phyloP scores from a whole-genome alignment of 2,888 invertebrate genomes.

The Dryomyza anilis region DNA sequence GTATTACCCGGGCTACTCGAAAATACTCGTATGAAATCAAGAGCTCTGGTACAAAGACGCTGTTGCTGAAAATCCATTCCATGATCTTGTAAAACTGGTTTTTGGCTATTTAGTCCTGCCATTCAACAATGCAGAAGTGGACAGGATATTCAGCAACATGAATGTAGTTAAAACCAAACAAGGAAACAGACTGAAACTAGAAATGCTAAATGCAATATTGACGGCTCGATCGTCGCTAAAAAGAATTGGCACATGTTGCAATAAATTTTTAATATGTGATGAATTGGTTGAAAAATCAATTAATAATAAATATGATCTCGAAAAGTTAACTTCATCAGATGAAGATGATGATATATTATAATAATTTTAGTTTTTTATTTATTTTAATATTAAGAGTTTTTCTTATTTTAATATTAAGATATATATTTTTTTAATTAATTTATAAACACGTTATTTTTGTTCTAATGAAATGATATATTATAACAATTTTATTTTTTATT shows the following conservation, averaged over 20 bases:
- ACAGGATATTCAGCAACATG: not conserved
- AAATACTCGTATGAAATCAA: no score
- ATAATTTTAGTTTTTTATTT: no score
- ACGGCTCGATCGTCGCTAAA: not conserved
- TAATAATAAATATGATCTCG: not conserved
- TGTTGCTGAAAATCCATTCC: not conserved
- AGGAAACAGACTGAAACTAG: not conserved
- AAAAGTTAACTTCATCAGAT: no score
- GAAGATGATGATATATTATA: no score
- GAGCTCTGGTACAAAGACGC: not conserved
- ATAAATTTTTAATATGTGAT: not conserved
- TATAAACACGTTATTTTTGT: no score
- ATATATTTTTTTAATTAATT: no score
- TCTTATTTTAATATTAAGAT: no score
- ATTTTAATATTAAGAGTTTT: no score
- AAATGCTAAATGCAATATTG: not conserved
- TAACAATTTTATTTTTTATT: no score
- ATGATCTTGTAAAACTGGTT: not conserved
- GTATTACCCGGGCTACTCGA: no score
- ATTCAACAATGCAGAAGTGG: not conserved
- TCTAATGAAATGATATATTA: no score
- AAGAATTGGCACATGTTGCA: not conserved
- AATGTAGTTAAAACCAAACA: conserved; percentile 3
- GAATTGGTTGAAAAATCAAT: not conserved
- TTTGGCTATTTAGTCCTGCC: not conserved